A percentile compares a stretch with the other conserved stretches of the same genome.
Evolutionary conservation across 2,797 vertebrate genomes (phyloP).

Genomic region (Pangasius sanitwongsei): DNA sequence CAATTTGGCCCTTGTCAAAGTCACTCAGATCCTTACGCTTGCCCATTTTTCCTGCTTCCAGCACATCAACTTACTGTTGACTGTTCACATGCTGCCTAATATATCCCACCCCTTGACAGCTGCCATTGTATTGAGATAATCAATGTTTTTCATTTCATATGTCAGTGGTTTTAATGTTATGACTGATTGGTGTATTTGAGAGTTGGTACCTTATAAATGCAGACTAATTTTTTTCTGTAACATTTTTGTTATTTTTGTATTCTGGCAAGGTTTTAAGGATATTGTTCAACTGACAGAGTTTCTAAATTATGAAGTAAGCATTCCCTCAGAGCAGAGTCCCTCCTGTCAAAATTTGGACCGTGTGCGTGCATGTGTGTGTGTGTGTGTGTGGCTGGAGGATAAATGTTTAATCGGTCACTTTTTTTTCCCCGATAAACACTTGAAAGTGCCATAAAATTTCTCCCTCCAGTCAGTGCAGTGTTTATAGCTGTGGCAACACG

Average conservation of each 20-base stretch:
- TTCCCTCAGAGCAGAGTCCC: not conserved
- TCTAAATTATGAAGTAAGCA: slow-evolving; percentile 20
- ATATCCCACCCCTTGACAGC: too few species aligned
- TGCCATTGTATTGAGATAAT: too few species aligned
- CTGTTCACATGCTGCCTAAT: too few species aligned
- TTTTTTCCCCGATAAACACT: slow-evolving; percentile 27
- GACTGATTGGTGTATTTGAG: not conserved
- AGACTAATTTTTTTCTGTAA: not conserved
- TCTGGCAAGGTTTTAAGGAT: not conserved
- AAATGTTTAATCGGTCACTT: slow-evolving; percentile 13
- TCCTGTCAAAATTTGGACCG: not conserved
- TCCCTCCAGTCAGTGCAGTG: slow-evolving; percentile 8
- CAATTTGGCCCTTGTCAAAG: too few species aligned
- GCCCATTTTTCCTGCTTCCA: too few species aligned
- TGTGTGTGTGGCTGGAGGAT: slow-evolving; percentile 6
- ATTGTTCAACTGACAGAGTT: not conserved
- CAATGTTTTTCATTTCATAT: too few species aligned
- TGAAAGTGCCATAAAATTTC: slow-evolving; percentile 17
- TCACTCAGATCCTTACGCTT: too few species aligned
- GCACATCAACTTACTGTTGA: too few species aligned
- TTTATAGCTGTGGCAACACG: not conserved
- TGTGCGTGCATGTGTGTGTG: not conserved
- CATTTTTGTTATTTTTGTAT: not conserved
- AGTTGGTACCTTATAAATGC: not conserved
- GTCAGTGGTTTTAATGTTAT: too few species aligned